Base-by-base conservation (phyloP, 2,113 vertebrate species). In the Heliornis fulica region DNA sequence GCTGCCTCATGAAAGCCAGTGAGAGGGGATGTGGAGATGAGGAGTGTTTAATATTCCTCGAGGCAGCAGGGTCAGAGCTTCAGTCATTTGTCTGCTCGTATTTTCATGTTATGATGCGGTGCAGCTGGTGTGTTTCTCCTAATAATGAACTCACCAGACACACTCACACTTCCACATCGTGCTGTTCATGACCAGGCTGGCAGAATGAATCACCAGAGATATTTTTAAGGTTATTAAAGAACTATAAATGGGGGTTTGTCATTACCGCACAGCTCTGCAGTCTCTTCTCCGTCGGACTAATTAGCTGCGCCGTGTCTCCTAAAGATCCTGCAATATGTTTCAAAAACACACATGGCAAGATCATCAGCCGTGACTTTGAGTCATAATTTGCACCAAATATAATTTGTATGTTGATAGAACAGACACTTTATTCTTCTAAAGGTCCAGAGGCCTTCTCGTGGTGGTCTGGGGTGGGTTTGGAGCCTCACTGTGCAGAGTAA, bases 191-290 rank as follows among this genome's bases (percentile, higher is more conserved):
- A 94, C 95, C 85, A 87, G 61, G 66, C 88, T 89, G 74, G 86
- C 94, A 94, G 90, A 68, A 83, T 92, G 93, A 92, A 96, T 94
- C 40, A 36, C 89, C 94, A 93, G 87, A 85, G 94, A 87, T 96
- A 88, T 96, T 96, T 95, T 51, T 95, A 95, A 96, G 87, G 93
- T 95, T 95, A 97, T 97, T 95, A 97, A 93, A 96, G 95, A 63
- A 83, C 80, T 95, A 68, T 94, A 90, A 96, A 94, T 93, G 87
- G 70, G 74, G 76, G 97, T 97, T 90, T 94, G 94, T 95, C 91
- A 89, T 94, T 76, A 22, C 38, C 40, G 77, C 80, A 60, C 59
- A 72, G 87, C 93, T 94, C 70, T 96, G 59, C 71, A 83, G 92
- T 92, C 93, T 81, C 83, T 82, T 57, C 89, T 96, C 92, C 34